Conservation (phyloP, 1,140 invertebrate genomes). For the Trichonephila clavata region DNA sequence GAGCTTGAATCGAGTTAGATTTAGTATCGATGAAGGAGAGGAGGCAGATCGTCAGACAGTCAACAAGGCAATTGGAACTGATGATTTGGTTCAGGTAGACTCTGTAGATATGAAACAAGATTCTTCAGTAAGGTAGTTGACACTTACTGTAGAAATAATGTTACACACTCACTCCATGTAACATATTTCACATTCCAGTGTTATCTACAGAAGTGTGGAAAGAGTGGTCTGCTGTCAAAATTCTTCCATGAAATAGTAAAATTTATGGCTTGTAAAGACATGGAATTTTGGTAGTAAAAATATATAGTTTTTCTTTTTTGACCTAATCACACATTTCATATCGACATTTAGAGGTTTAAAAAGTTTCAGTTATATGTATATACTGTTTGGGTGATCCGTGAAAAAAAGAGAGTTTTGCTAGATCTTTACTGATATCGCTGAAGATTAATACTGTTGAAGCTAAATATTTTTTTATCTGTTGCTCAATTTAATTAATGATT, state of each 20-base stretch:
- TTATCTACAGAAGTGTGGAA: background rate
- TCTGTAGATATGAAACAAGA: slow-evolving; percentile 81
- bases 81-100: slow-evolving; percentile 82
- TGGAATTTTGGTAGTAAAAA: slow-evolving; percentile 20
- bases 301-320: background rate
- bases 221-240: background rate
- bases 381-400: background rate
- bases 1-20: slow-evolving; percentile 90
- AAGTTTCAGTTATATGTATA: background rate
- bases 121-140: slow-evolving; percentile 12
- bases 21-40: slow-evolving; percentile 86
- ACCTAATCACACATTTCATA: background rate
- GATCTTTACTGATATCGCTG: background rate
- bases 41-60: slow-evolving; percentile 58
- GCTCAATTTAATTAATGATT: background rate
- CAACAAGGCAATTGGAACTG: slow-evolving; percentile 61
- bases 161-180: background rate
- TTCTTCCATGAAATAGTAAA: background rate
- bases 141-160: background rate
- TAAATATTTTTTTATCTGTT: background rate
- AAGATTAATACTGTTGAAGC: background rate
- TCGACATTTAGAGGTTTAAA: slow-evolving; percentile 9
- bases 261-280: background rate
- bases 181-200: slow-evolving; percentile 26
- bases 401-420: background rate